Base-by-base conservation (phyloP, 2,888 invertebrate species). In the Argyresthia goedartella region DNA sequence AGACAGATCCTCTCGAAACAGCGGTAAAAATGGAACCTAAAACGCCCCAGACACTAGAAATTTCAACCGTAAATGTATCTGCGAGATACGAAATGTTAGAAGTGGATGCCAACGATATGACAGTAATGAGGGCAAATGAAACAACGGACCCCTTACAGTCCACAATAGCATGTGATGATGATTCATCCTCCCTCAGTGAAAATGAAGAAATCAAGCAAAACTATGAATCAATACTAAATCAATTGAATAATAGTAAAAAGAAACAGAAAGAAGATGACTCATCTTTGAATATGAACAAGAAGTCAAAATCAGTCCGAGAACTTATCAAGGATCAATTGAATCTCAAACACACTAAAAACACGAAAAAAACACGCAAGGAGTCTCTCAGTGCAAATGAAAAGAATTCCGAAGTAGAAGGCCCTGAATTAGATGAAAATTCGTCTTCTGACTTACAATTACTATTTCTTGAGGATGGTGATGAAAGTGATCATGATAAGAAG, bases 401-500 rank as follows among this genome's bases (percentile, higher is more conserved):
- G 52, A 47, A 11, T 11, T n/a, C 46, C 14, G 10, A 44, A 39
- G n/a, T 4, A 44, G 15, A 3, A 8, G 7, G 16, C 8, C 15
- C 7, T 16, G 9, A 14, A 9, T 9, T 15, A 43, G 47, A 55
- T 34, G 51, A 52, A 43, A 25, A 42, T 45, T 13, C 51, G 25
- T 76, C 74, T 11, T 77, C 81, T 56, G 73, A 80, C 57, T 65
- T 85, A 62, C 67, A 73, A 54, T 61, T 84, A 35, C 58, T 85
- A 11, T 81, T 85, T 57, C 69, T 79, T 54, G 82, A 84, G 60
- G 78, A 82, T 33, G 82, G 80, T 53, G 73, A 67, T 58, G 73
- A 71, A 49, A 69, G 68, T 62, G 57, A 64, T 8, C 61, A 57
- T 15, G 53, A 53, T 33, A 56, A 50, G 36, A 61, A 59, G 15